phyloP scores from a whole-genome alignment of 1,140 invertebrate species.

The Drosophila sp. region DNA sequence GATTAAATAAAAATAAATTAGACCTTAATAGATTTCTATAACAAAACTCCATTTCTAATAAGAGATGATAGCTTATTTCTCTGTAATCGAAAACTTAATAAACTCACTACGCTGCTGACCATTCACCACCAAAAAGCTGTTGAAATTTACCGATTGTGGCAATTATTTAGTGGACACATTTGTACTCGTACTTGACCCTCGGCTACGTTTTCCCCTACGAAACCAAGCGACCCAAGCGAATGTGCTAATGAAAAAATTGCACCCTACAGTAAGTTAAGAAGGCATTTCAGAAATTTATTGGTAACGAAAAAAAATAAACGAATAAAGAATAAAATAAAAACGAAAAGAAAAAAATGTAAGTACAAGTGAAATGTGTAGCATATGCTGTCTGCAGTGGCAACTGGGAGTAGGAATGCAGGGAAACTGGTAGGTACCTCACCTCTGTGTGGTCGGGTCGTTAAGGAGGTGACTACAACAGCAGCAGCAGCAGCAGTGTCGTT shows the following conservation, averaged over 20 bases:
- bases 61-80: no score
- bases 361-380: constrained; percentile 60
- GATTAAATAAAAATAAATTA: no score
- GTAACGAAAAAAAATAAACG: constrained; percentile 48
- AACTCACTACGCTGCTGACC: constrained; percentile 27
- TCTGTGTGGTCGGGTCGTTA: constrained; percentile 76
- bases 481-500: constrained; percentile 17
- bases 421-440: constrained; percentile 15
- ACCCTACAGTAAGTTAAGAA: constrained; percentile 57
- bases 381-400: constrained; percentile 54
- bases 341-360: constrained; percentile 22
- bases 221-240: constrained; percentile 47
- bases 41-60: no score
- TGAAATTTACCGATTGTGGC: constrained; percentile 75
- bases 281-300: constrained; percentile 78
- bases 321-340: constrained; percentile 24
- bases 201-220: constrained; percentile 29
- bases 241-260: constrained; percentile 77
- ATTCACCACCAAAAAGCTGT: constrained; percentile 66
- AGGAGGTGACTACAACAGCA: constrained; percentile 13
- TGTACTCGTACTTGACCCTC: constrained; percentile 41
- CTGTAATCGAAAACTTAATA: constrained; percentile 10
- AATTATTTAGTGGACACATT: constrained; percentile 61
- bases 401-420: constrained; percentile 2
- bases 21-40: no score